Evolutionary conservation across 2,113 vertebrate genomes (phyloP).

Genomic region (Ramphastos sulfuratus): DNA sequence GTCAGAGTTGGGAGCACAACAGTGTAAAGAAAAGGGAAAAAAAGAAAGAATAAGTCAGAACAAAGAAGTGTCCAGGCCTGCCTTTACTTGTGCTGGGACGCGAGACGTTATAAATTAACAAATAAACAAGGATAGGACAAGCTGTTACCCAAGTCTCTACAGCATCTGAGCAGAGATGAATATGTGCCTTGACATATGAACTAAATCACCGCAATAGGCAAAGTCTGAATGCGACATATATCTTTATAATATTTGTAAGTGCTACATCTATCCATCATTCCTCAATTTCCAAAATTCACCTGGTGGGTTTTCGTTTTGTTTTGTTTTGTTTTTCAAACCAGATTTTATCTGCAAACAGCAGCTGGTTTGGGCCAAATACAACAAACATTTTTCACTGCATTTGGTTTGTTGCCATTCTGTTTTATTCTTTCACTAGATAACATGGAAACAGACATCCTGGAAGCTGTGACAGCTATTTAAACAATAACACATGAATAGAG

Average conservation of each 20-base stretch:
- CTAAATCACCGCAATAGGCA: slow-evolving; percentile 18
- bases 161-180: slow-evolving; percentile 5
- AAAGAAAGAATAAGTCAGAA: neutral
- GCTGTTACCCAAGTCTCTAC: neutral
- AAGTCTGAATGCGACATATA: neutral
- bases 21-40: neutral
- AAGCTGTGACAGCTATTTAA: slow-evolving; percentile 59
- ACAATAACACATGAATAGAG: slow-evolving; percentile 41
- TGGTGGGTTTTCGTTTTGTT: neutral
- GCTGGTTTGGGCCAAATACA: slow-evolving; percentile 25
- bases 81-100: neutral
- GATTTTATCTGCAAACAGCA: slow-evolving; percentile 56
- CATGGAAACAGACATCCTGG: slow-evolving; percentile 42
- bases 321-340: neutral
- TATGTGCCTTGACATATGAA: neutral
- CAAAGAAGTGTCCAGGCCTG: neutral
- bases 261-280: neutral
- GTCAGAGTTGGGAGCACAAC: neutral
- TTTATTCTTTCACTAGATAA: slow-evolving; percentile 51
- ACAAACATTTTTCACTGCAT: slow-evolving; percentile 41
- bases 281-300: slow-evolving; percentile 32
- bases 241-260: slow-evolving; percentile 14
- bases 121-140: slow-evolving; percentile 36
- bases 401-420: slow-evolving; percentile 52
- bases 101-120: slow-evolving; percentile 40